Conservation (phyloP, 2,113 vertebrate genomes). For the Oenanthe melanoleuca region DNA sequence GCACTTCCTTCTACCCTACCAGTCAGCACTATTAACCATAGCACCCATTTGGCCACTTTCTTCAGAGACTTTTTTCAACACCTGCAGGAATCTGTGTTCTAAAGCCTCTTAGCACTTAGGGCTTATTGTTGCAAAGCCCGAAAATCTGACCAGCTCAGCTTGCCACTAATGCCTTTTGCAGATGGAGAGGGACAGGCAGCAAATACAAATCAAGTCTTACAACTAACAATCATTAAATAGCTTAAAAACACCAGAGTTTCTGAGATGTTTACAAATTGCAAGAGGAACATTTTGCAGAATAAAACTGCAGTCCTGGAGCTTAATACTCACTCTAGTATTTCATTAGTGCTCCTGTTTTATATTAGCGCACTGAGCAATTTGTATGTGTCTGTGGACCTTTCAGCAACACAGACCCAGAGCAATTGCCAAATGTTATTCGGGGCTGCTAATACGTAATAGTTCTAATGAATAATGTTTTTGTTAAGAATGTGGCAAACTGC, state of each 20-base stretch:
- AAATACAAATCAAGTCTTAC: constrained; percentile 16
- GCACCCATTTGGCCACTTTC: neutral
- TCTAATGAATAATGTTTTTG: constrained; percentile 67
- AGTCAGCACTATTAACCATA: neutral
- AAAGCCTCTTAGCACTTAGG: neutral
- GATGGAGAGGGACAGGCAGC: neutral
- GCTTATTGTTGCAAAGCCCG: neutral
- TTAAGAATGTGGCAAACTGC: constrained; percentile 65
- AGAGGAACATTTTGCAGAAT: constrained; percentile 40
- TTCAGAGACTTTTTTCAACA: neutral
- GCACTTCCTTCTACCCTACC: neutral
- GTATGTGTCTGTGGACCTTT: constrained; percentile 38
- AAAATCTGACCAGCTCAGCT: neutral
- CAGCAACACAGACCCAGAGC: constrained; percentile 42
- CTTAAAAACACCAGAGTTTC: constrained; percentile 15
- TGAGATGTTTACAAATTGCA: constrained; percentile 52
- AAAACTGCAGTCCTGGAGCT: constrained; percentile 58
- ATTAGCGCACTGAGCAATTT: constrained; percentile 42
- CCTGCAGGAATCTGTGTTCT: neutral
- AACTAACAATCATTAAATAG: neutral
- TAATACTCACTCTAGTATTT: constrained; percentile 44
- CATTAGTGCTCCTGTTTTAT: constrained; percentile 57
- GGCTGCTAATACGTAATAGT: constrained; percentile 51
- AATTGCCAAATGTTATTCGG: constrained; percentile 63
- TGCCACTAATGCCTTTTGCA: neutral